These are phyloP conservation scores for Cheilosia pagana DNA, from an alignment of 2,888 invertebrate species.

Conservation along the genomic window DNA sequence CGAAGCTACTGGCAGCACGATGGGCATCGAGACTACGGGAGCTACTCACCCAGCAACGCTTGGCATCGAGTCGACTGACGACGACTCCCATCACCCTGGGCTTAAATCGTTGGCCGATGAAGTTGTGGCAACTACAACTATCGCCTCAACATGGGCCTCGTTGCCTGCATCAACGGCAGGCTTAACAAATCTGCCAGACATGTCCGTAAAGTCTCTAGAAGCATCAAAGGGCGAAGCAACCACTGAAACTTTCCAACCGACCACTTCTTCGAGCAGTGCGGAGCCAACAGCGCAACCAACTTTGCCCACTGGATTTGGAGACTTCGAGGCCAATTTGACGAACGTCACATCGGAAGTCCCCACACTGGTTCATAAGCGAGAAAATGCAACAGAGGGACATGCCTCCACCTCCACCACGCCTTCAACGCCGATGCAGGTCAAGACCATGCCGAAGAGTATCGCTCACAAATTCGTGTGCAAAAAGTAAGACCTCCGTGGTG, in stretches of 20 bases:
- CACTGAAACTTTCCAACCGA: slow-evolving; percentile 36
- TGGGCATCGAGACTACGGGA: too few species aligned
- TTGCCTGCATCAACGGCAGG: slow-evolving; percentile 76
- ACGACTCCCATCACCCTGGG: slow-evolving; percentile 3
- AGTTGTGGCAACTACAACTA: slow-evolving; percentile 7
- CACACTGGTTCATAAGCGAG: slow-evolving; percentile 44
- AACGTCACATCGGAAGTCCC: slow-evolving; percentile 27
- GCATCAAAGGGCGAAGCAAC: slow-evolving; percentile 51
- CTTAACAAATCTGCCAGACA: slow-evolving; percentile 56
- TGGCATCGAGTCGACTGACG: too few species aligned
- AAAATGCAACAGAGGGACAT: slow-evolving; percentile 53
- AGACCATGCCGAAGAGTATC: slow-evolving; percentile 59
- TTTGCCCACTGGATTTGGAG: slow-evolving; percentile 43
- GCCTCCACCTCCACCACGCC: neutral
- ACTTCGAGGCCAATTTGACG: slow-evolving; percentile 40
- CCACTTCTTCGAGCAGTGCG: slow-evolving; percentile 29
- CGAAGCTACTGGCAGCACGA: too few species aligned
- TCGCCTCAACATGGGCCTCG: neutral
- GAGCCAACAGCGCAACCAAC: slow-evolving; percentile 17
- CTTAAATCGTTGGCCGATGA: slow-evolving; percentile 29
- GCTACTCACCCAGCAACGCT: too few species aligned
- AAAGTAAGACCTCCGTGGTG: slow-evolving; percentile 29
- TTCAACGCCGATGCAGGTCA: neutral
- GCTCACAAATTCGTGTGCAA: slow-evolving; percentile 58
- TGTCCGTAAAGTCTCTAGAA: slow-evolving; percentile 76